Conservation (phyloP, 2,888 invertebrate genomes). For the Cistogaster globosa region DNA sequence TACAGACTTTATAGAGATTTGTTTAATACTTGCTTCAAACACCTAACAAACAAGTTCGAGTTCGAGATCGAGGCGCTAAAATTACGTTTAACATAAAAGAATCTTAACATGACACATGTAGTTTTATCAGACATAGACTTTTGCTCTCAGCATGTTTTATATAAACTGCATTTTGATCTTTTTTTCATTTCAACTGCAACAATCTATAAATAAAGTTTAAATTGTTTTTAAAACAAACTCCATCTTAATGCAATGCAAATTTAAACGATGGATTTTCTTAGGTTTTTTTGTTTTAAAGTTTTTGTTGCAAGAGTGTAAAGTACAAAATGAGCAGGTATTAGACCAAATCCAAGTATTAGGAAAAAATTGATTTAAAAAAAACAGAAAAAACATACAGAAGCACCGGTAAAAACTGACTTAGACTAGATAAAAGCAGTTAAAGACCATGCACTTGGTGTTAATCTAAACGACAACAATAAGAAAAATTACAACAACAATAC, state of each 20-base stretch:
- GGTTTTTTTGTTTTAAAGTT: slow-evolving; percentile 3
- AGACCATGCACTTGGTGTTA: slow-evolving; percentile 63
- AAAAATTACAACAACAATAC: slow-evolving; percentile 42
- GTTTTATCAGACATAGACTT: neutral
- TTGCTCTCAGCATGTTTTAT: neutral
- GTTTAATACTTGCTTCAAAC: slow-evolving; percentile 24
- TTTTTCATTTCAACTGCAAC: slow-evolving; percentile 10
- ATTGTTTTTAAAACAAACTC: slow-evolving; percentile 33
- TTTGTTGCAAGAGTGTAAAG: slow-evolving; percentile 57
- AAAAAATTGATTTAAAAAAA: slow-evolving; percentile 2
- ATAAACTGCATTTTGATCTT: slow-evolving; percentile 25
- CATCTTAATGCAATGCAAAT: slow-evolving; percentile 35
- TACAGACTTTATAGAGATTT: neutral
- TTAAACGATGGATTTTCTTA: slow-evolving; percentile 35
- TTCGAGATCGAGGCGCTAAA: slow-evolving; percentile 31
- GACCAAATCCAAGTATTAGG: slow-evolving; percentile 48
- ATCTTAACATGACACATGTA: slow-evolving; percentile 34
- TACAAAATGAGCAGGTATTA: slow-evolving; percentile 54
- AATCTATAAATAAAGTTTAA: slow-evolving; percentile 29
- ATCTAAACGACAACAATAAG: slow-evolving; percentile 43
- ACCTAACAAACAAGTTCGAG: slow-evolving; percentile 36
- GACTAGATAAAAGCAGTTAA: slow-evolving; percentile 66
- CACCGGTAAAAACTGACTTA: slow-evolving; percentile 65
- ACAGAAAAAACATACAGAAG: slow-evolving; percentile 35
- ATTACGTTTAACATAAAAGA: neutral